These are phyloP conservation scores for Lagopus leucura DNA, from an alignment of 2,113 vertebrate genomes.

Conservation along the genomic window DNA sequence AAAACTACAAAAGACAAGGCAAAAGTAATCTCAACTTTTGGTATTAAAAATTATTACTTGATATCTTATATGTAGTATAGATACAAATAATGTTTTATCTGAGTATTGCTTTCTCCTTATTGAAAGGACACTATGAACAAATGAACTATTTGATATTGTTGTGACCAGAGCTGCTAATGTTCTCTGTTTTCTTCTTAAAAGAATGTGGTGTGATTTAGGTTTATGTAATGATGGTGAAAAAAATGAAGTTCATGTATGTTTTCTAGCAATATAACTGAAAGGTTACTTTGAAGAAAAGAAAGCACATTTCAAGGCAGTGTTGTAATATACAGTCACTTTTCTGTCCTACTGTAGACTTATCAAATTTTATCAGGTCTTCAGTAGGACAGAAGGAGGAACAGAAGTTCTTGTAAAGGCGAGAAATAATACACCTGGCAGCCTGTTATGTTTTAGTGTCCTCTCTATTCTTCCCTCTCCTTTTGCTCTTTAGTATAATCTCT, in stretches of 20 bases:
- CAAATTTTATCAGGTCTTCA: not conserved
- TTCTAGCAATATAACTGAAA: not conserved
- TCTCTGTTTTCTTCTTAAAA: not conserved
- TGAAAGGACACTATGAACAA: not conserved
- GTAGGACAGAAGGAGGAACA: not conserved
- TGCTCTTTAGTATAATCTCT: constrained; percentile 5
- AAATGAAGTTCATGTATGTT: not conserved
- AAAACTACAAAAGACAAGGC: not conserved
- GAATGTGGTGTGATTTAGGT: not conserved
- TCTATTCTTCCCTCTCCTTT: not conserved
- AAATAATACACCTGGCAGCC: not conserved
- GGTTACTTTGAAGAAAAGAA: not conserved
- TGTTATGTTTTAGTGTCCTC: not conserved
- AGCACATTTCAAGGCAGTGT: not conserved
- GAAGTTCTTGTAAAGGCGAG: not conserved
- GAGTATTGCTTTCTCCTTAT: not conserved
- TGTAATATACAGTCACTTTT: not conserved
- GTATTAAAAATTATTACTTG: not conserved
- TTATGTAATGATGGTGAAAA: not conserved
- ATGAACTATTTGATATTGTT: not conserved
- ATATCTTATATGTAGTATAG: not conserved
- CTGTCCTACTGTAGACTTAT: not conserved
- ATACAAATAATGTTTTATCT: not conserved
- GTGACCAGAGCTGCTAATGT: not conserved
- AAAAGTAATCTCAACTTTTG: not conserved